Base-by-base conservation (phyloP, 2,797 vertebrate species). In the Cheirogaleus major region DNA sequence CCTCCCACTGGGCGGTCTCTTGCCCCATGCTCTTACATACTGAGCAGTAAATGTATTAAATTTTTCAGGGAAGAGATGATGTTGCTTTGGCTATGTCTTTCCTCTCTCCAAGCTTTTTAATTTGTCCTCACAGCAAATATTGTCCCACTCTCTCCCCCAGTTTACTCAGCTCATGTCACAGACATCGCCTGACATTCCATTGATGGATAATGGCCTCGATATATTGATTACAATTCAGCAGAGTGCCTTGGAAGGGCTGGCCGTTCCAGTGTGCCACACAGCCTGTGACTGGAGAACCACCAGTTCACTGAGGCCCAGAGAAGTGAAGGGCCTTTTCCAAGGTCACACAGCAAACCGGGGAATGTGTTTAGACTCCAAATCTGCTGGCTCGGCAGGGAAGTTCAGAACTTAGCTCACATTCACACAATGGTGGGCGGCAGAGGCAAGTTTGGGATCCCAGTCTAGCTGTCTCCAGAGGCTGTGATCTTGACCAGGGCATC, bases 1-100 rank as follows among this genome's bases (percentile, higher is more conserved):
- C 88, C 10, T 45, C 55, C 12, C 6, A 48, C 2, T 7, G n/a
- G 35, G n/a, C 5, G 0, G 4, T 9, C 69, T 32, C 12, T 2
- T 1, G 2, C 9, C 61, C 13, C 4, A 0, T 1, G 25, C 10
- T 22, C 86, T 30, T 70, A 17, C 0, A 3, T 17, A 22, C n/a
- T 7, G 20, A 15, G 3, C 11, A 55, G 30, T 7, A 2, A 48
- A 67, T 48, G n/a, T 65, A 32, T 72, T 27, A 38, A 41, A 61
- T 45, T 43, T 48, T 69, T 87, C 38, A 23, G 52, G n/a, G 43
- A 22, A 81, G 67, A 78, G 55, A 7, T 35, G 17, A 20, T 25
- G 5, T 17, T 43, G 23, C 5, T 32, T 70, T 61, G 63, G 22
- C 50, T 43, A 50, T 32, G n/a, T 35, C 3, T 65, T 78, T 41